Base-by-base conservation (phyloP, 2,113 vertebrate genomes). In the Callionymus lyra region DNA sequence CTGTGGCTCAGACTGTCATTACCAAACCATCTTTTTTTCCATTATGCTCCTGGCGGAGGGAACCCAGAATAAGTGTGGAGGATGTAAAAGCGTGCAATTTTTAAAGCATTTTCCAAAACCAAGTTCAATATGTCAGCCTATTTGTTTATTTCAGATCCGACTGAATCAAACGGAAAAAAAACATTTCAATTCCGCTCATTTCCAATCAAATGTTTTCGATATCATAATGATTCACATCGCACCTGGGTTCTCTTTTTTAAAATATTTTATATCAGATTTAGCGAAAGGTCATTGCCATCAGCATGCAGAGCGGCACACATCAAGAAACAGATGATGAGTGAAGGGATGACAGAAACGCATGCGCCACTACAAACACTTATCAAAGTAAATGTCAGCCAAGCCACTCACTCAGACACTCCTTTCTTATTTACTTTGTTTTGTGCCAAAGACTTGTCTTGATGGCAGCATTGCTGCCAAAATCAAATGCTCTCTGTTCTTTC, bases 11-110 rank as follows among this genome's bases (percentile, higher is more conserved):
- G 63, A 59, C 53, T 42, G 16, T 68, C 64, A 76, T 74, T 67
- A 73, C 66, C 50, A 38, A 65, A 50, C 45, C 33, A 63, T 53
- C 31, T 69, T 74, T 70, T 31, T 58, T 69, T 34, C 80, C 68
- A 86, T 81, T 80, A 80, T 80, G 63, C 71, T 65, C 56, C 60
- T 73, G 70, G 74, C 69, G 61, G 68, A 77, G 76, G 60, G 65
- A 79, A 79, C 66, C 54, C 18, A 16, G 53, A 41, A 50, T 44
- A 48, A 33, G 37, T 52, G 44, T 43, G 47, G 64, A 63, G 43
- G 32, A 53, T 37, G 11, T 2, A n/a, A 44, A 65, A 68, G 38
- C 31, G 39, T 42, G 18, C 12, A 2, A 17, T 41, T 31, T 53
- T 4, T 38, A 34, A 12, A 38, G 14, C 31, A 35, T n/a, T n/a